Evolutionary conservation across 2,888 invertebrate species (phyloP).

Genomic region (Sarcophaga subvicina): DNA sequence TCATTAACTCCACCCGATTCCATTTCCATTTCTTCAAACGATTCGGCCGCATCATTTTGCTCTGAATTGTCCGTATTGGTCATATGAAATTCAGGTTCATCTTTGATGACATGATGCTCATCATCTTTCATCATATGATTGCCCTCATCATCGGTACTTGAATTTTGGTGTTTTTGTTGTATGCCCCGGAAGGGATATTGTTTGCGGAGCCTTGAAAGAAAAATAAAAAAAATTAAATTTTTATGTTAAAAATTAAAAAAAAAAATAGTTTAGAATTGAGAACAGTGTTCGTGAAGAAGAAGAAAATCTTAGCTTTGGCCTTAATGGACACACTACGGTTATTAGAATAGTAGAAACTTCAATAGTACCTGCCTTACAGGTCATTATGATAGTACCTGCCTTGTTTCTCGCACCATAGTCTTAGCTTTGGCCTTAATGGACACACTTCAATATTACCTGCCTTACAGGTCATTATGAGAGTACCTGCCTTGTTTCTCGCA

Average conservation of each 20-base stretch:
- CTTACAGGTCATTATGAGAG: no score
- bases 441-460: no score
- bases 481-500: no score
- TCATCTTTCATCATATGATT: constrained; percentile 65
- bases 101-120: constrained; percentile 74
- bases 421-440: no score
- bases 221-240: background rate
- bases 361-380: no score
- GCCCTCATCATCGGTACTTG: constrained; percentile 56
- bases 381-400: no score
- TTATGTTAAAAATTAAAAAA: background rate
- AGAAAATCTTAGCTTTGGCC: no score
- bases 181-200: constrained; percentile 78
- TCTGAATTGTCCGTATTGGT: constrained; percentile 75
- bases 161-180: constrained; percentile 61
- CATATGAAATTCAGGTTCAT: constrained; percentile 78
- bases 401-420: no score
- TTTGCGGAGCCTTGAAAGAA: constrained; percentile 77
- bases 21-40: constrained; percentile 79
- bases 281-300: no score
- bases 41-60: constrained; percentile 75
- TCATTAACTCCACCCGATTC: constrained; percentile 74
- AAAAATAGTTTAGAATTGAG: no score
- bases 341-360: no score
- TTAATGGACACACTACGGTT: no score